phyloP scores from a whole-genome alignment of 2,888 invertebrate species.

The Nematopogon swammerdamellus region DNA sequence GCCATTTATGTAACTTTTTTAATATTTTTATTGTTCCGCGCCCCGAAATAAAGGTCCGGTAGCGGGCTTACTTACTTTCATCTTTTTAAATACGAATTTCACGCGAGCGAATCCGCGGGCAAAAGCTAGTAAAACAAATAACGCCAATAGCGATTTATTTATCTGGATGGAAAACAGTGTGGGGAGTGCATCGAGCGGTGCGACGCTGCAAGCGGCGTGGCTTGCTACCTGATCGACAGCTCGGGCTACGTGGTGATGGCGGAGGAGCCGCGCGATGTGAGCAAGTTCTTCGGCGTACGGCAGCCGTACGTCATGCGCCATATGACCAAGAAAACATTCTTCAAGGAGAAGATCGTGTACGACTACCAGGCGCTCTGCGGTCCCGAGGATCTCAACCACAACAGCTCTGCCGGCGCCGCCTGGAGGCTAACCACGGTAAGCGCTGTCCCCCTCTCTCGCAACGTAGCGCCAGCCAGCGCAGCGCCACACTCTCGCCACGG shows the following conservation, averaged over 20 bases:
- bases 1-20: too few species aligned
- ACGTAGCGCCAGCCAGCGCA: too few species aligned
- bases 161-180: too few species aligned
- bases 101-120: too few species aligned
- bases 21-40: too few species aligned
- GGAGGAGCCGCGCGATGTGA: conserved; percentile 63
- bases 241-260: conserved; percentile 85
- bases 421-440: neutral
- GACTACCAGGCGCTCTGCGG: conserved; percentile 82
- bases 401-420: neutral
- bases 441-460: too few species aligned
- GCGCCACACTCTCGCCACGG: too few species aligned
- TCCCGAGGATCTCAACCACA: neutral
- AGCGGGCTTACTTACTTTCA: too few species aligned
- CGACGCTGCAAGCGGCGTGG: conserved; percentile 54
- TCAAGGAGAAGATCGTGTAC: conserved; percentile 71
- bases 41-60: too few species aligned
- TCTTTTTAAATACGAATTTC: too few species aligned
- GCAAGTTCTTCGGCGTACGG: conserved; percentile 82
- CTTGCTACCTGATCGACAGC: conserved; percentile 89
- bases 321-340: conserved; percentile 69
- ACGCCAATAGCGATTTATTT: too few species aligned
- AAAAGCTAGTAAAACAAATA: too few species aligned
- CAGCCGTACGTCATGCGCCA: conserved; percentile 74
- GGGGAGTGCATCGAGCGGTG: conserved; percentile 53